phyloP scores from a whole-genome alignment of 1,140 invertebrate species.

The Phocides pigmalion region DNA sequence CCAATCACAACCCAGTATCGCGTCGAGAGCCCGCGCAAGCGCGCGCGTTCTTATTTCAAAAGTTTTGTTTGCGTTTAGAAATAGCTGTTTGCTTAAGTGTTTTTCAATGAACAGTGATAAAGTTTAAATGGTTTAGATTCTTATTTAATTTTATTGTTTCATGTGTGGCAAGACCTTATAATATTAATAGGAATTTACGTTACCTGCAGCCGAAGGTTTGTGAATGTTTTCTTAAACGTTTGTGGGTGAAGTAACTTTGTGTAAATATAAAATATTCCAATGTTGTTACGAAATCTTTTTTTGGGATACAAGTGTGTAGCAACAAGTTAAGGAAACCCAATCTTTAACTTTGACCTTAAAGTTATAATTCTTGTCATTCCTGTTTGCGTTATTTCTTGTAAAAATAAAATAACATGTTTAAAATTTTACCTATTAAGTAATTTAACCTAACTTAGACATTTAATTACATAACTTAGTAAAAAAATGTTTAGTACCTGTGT shows the following conservation, averaged over 20 bases:
- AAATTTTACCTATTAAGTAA: conserved; percentile 1
- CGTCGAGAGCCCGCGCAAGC: conserved; percentile 46
- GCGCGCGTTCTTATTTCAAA: conserved; percentile 49
- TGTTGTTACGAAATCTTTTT: conserved; percentile 47
- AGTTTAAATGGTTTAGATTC: conserved; percentile 5
- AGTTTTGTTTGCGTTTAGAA: conserved; percentile 33
- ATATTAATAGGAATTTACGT: background rate
- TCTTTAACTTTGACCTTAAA: conserved; percentile 9
- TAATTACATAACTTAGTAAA: background rate
- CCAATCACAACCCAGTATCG: conserved; percentile 64
- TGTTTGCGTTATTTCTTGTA: background rate
- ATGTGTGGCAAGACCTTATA: conserved; percentile 25
- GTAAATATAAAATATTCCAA: conserved; percentile 48
- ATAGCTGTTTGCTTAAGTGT: conserved; percentile 35
- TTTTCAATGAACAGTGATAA: conserved; percentile 38
- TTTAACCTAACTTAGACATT: background rate
- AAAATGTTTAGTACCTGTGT: background rate
- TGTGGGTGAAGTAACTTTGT: conserved; percentile 45
- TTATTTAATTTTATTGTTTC: conserved; percentile 17
- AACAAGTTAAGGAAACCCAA: conserved; percentile 18
- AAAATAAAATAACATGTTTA: background rate
- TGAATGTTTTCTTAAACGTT: conserved; percentile 32
- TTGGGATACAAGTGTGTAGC: conserved; percentile 22
- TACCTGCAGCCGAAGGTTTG: conserved; percentile 43
- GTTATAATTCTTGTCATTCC: conserved; percentile 5